Evolutionary conservation across 2,113 vertebrate genomes (phyloP).

Genomic region (Myotis yumanensis): DNA sequence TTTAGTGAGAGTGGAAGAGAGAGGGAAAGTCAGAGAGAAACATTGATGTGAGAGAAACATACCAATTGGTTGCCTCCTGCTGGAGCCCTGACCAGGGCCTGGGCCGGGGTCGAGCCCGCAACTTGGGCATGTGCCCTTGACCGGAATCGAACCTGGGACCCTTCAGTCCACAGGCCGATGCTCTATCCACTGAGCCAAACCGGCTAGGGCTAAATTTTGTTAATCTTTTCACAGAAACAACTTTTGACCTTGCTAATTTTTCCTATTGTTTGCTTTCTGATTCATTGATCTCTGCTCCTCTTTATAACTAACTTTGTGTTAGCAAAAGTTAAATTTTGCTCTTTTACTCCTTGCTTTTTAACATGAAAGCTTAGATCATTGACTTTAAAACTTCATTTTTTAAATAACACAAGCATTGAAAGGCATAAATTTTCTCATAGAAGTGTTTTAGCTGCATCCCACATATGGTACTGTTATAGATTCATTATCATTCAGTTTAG

Average conservation of each 20-base stretch:
- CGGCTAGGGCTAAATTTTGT: no score
- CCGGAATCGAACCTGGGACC: no score
- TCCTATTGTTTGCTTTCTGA: neutral
- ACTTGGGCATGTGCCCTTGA: no score
- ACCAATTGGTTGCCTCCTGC: no score
- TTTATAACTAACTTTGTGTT: neutral
- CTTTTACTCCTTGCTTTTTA: neutral
- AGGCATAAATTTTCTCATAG: neutral
- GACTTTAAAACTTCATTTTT: slow-evolving; percentile 1
- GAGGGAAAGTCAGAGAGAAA: no score
- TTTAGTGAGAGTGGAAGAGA: no score
- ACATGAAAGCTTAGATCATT: neutral
- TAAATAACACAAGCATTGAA: neutral
- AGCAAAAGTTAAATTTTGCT: neutral
- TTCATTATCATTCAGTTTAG: neutral
- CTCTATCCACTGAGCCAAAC: no score
- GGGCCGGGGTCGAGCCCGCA: no score
- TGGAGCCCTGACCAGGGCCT: no score
- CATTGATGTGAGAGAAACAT: no score
- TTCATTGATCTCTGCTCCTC: neutral
- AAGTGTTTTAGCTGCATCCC: neutral
- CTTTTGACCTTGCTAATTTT: neutral
- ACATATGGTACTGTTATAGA: neutral
- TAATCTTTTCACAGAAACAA: neutral
- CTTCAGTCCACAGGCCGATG: no score